Evolutionary conservation across 1,140 invertebrate genomes (phyloP).

Genomic region (Laodelphax striatellus): DNA sequence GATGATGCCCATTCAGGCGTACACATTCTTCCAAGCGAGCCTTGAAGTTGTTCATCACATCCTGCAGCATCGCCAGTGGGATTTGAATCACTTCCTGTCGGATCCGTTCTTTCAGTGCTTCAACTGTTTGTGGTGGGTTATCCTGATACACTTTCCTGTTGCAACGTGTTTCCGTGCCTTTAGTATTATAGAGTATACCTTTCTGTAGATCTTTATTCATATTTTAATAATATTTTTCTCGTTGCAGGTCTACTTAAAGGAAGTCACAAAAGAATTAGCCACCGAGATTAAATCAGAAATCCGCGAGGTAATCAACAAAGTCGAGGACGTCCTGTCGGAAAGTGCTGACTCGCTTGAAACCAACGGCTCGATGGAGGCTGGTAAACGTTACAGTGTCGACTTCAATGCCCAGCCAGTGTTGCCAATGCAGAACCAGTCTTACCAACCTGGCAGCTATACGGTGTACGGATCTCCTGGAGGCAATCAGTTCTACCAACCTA

Average conservation of each 20-base stretch:
- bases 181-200: too few species aligned
- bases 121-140: too few species aligned
- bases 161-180: too few species aligned
- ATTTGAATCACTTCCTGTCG: too few species aligned
- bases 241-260: conserved; percentile 56
- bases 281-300: conserved; percentile 73
- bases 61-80: too few species aligned
- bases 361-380: not conserved
- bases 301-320: conserved; percentile 61
- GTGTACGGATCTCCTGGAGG: not conserved
- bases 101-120: too few species aligned
- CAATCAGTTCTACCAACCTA: not conserved
- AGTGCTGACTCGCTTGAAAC: conserved; percentile 26
- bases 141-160: too few species aligned
- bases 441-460: not conserved
- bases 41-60: too few species aligned
- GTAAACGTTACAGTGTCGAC: not conserved
- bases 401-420: not conserved
- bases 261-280: conserved; percentile 61
- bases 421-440: not conserved
- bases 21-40: too few species aligned
- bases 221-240: not conserved
- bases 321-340: conserved; percentile 61
- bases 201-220: too few species aligned
- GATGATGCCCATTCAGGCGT: too few species aligned